Evolutionary conservation across 1,140 invertebrate genomes (phyloP).

Genomic region (Coboldia fuscipes): DNA sequence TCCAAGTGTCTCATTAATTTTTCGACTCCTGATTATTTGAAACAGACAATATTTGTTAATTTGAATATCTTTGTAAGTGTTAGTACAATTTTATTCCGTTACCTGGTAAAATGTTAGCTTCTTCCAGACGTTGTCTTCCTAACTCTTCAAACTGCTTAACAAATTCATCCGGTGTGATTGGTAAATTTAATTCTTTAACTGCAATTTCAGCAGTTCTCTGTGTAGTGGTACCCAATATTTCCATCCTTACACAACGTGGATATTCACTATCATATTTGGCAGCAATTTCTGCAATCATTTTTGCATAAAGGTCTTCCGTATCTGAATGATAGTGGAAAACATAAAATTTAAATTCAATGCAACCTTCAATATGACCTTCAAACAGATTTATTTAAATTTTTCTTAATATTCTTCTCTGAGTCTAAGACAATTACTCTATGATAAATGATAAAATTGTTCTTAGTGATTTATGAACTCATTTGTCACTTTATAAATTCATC

Average conservation of each 20-base stretch:
- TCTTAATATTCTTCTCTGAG: too few relatives aligned
- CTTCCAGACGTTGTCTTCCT: slow-evolving; percentile 9
- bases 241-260: slow-evolving; percentile 42
- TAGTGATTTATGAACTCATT: too few relatives aligned
- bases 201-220: slow-evolving; percentile 45
- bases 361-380: slow-evolving; percentile 1
- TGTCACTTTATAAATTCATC: too few relatives aligned
- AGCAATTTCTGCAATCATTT: slow-evolving; percentile 34
- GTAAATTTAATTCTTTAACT: slow-evolving; percentile 45
- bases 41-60: neutral
- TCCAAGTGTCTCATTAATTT: slow-evolving; percentile 44
- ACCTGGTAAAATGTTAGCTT: neutral
- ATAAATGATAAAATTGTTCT: too few relatives aligned
- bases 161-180: slow-evolving; percentile 45
- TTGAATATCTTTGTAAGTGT: neutral
- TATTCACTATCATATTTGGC: slow-evolving; percentile 48
- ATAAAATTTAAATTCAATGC: slow-evolving; percentile 6
- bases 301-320: slow-evolving; percentile 36
- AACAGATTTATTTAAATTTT: too few relatives aligned
- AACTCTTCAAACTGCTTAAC: slow-evolving; percentile 29
- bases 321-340: slow-evolving; percentile 25
- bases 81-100: neutral
- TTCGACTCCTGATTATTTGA: slow-evolving; percentile 31
- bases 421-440: too few relatives aligned
- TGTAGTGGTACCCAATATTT: slow-evolving; percentile 52